These are phyloP conservation scores for Beroe ovata DNA, from an alignment of 37 sponge, comb jelly and placozoan genomes.

Conservation along the genomic window DNA sequence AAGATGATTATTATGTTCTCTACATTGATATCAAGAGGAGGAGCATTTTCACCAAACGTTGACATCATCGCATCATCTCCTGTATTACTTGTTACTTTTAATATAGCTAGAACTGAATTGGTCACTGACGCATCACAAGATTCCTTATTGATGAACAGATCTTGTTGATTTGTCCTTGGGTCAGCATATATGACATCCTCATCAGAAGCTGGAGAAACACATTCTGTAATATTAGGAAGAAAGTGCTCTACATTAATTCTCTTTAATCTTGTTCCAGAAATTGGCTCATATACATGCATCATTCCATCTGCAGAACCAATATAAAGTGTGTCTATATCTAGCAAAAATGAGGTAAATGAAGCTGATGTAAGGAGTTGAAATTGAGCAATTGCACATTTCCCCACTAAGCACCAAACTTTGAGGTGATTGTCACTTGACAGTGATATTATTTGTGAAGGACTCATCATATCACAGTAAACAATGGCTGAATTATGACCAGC, in stretches of 20 bases:
- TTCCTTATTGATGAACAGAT: neutral
- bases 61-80: neutral
- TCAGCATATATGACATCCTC: conserved; percentile 16
- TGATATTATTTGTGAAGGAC: neutral
- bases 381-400: conserved; percentile 49
- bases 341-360: neutral
- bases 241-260: conserved; percentile 41
- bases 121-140: neutral
- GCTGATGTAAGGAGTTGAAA: conserved; percentile 52
- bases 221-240: neutral
- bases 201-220: neutral
- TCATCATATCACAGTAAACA: neutral
- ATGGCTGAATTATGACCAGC: neutral
- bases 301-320: conserved; percentile 53
- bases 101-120: conserved; percentile 22
- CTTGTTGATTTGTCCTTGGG: neutral
- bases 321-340: conserved; percentile 42
- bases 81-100: neutral
- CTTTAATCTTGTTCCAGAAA: conserved; percentile 20
- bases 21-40: conserved; percentile 1
- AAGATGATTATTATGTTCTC: neutral
- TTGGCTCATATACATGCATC: conserved; percentile 42
- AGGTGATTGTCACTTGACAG: conserved; percentile 40
- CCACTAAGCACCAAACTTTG: conserved; percentile 40
- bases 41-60: neutral